These are phyloP conservation scores for Drosophila ficusphila DNA, from an alignment of 1,140 invertebrate species.

Conservation along the genomic window DNA sequence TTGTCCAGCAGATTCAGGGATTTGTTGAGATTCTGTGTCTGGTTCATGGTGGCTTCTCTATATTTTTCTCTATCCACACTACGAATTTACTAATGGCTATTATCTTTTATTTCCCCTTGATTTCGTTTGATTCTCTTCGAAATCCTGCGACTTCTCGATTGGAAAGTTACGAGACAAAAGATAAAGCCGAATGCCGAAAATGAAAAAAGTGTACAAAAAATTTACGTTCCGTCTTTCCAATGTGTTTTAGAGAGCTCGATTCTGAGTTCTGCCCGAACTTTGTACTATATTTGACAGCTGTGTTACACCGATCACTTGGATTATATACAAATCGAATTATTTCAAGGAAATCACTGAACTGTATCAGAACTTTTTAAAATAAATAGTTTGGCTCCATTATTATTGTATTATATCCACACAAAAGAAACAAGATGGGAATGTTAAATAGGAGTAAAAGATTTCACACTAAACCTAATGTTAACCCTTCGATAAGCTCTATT, in stretches of 20 bases:
- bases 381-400: no score
- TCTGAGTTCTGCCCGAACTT: not conserved
- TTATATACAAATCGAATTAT: not conserved
- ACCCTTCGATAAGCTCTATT: not conserved
- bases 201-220: not conserved
- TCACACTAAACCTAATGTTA: not conserved
- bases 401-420: no score
- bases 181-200: not conserved
- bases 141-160: not conserved
- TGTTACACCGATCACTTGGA: not conserved
- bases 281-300: not conserved
- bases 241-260: not conserved
- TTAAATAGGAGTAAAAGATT: not conserved
- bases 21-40: not conserved
- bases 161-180: not conserved
- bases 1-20: constrained; percentile 39
- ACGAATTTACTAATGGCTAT: not conserved
- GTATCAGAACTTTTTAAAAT: no score
- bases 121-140: not conserved
- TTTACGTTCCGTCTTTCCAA: not conserved
- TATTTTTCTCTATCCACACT: not conserved
- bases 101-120: not conserved
- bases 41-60: not conserved
- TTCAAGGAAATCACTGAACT: no score
- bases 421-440: no score